A percentile compares a stretch with the other conserved stretches of the same genome.
Conservation (phyloP, 1,140 invertebrate species). For the Nephotettix cincticeps region DNA sequence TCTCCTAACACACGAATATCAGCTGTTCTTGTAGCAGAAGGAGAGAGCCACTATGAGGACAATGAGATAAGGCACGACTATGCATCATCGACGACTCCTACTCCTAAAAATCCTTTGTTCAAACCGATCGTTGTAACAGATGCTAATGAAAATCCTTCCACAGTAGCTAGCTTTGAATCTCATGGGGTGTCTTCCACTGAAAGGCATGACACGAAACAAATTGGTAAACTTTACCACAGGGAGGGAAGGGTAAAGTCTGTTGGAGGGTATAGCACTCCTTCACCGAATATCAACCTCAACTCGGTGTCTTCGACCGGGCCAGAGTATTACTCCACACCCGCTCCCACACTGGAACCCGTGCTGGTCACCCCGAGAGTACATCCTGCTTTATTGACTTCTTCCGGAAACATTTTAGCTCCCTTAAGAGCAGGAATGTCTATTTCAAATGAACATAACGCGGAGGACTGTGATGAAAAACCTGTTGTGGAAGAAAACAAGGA, state of each 20-base stretch:
- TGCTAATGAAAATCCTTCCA: neutral
- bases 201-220: neutral
- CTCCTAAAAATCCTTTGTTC: neutral
- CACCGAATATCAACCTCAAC: neutral
- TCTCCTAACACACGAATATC: slow-evolving; percentile 30
- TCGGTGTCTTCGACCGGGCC: neutral
- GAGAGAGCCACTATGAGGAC: slow-evolving; percentile 23
- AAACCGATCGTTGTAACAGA: slow-evolving; percentile 26
- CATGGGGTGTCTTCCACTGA: neutral
- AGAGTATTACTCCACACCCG: neutral
- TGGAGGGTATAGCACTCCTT: neutral
- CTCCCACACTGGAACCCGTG: slow-evolving; percentile 18
- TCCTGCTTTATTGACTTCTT: slow-evolving; percentile 36
- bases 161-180: neutral
- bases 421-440: slow-evolving; percentile 51
- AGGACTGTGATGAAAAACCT: slow-evolving; percentile 35
- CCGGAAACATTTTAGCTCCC: slow-evolving; percentile 46
- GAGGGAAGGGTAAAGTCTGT: neutral
- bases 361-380: slow-evolving; percentile 17
- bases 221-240: slow-evolving; percentile 1
- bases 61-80: slow-evolving; percentile 18
- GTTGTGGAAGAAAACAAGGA: neutral
- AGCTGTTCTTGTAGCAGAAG: slow-evolving; percentile 31
- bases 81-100: neutral
- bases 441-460: slow-evolving; percentile 43